Evolutionary conservation across 2,797 vertebrate species (phyloP), one percentile per base, ranked within the genome.

Genomic region (Pseudocheirus occidentalis): DNA sequence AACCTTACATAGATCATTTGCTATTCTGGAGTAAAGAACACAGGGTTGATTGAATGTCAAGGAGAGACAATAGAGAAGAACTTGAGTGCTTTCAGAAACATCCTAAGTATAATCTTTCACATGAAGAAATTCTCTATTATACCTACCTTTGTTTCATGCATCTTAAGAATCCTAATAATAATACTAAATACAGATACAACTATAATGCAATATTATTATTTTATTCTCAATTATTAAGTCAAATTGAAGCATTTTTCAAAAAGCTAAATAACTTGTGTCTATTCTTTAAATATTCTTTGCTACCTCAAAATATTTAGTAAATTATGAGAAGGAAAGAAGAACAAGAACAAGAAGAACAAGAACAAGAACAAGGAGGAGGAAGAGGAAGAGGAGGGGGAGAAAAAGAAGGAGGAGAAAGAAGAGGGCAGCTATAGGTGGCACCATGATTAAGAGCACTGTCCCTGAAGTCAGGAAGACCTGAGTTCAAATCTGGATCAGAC

Each of bases 291-390:
- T 40, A 24, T 10, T 81, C 21, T 24, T 81, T 46, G 18, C 40
- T 27, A 9, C 9, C 9, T 46, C 40, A 46, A 81, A 81, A 27
- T 27, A 46, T 27, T 0, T 81, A 46, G 21, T 46, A 81, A 81
- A 81, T 21, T 46, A 46, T 18, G 18, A 73, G 18, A 5, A 62
- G 40, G n/a, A 7, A 73, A 5, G 4, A 66, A 5, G 16, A n/a
- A 5, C 14, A 16, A 14, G 5, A 31, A 31, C 0, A 13, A 11
- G 6, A 1, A 28, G 27, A 1, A 28, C 0, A 10, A 28, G 7
- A 5, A 10, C 1, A 5, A 58, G 1, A 24, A 28, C 27, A 0
- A 21, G 24, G 13, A 13, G 27, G 56, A 27, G 27, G 56, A 57
- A 55, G 13, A 55, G 16, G 55, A 16, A 55, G 55, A 55, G 16